Evolutionary conservation across 1,140 invertebrate species (phyloP).

Genomic region (Trichoplusia ni): DNA sequence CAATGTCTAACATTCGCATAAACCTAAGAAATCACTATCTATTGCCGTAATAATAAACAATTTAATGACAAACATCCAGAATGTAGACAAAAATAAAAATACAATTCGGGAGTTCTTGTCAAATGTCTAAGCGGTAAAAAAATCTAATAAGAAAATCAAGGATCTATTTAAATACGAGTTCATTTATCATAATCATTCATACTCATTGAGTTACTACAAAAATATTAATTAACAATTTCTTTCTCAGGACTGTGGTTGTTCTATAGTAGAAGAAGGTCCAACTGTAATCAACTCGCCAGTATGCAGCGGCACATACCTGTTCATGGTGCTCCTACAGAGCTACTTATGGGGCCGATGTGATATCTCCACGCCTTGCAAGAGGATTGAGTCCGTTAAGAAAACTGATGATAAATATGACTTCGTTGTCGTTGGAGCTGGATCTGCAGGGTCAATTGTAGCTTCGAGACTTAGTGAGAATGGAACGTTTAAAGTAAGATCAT

Average conservation of each 20-base stretch:
- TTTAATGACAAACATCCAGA: too few relatives aligned
- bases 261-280: constrained; percentile 84
- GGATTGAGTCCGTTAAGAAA: constrained; percentile 32
- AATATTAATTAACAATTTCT: neutral
- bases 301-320: constrained; percentile 88
- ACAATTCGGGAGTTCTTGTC: too few relatives aligned
- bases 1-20: too few relatives aligned
- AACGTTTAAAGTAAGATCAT: constrained; percentile 41
- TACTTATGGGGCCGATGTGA: constrained; percentile 89
- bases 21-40: too few relatives aligned
- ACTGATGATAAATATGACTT: constrained; percentile 47
- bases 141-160: too few relatives aligned
- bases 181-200: too few relatives aligned
- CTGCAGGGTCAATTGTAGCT: constrained; percentile 57
- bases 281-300: constrained; percentile 84
- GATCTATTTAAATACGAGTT: too few relatives aligned
- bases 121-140: too few relatives aligned
- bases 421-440: constrained; percentile 56
- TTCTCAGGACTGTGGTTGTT: constrained; percentile 83
- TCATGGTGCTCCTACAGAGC: constrained; percentile 89
- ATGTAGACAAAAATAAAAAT: too few relatives aligned
- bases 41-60: too few relatives aligned
- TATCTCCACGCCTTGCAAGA: constrained; percentile 68
- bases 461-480: constrained; percentile 47
- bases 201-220: too few relatives aligned